These are phyloP conservation scores for Heliconius hortense DNA, from an alignment of 2,888 invertebrate genomes.

Conservation along the genomic window DNA sequence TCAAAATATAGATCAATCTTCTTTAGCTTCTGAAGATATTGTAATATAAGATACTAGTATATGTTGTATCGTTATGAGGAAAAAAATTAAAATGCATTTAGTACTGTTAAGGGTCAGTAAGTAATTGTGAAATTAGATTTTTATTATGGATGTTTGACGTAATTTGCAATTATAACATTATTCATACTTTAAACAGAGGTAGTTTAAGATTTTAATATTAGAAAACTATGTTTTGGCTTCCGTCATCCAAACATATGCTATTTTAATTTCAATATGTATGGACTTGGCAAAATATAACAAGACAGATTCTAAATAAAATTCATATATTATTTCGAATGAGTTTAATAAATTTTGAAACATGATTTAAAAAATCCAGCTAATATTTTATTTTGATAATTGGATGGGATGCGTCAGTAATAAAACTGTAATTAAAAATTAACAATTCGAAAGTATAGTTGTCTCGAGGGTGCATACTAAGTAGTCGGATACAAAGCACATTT, in stretches of 20 bases:
- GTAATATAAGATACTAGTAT: background rate
- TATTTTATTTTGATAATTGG: slow-evolving; percentile 76
- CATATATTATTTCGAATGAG: too few relatives aligned
- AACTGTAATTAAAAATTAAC: slow-evolving; percentile 82
- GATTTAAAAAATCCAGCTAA: slow-evolving; percentile 46
- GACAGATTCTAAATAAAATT: too few relatives aligned
- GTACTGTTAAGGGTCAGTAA: too few relatives aligned
- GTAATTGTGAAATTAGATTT: too few relatives aligned
- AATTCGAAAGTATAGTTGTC: slow-evolving; percentile 72
- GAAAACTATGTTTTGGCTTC: too few relatives aligned
- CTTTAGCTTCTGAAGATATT: background rate
- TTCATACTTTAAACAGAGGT: too few relatives aligned
- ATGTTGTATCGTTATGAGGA: background rate
- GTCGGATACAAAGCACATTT: slow-evolving; percentile 66
- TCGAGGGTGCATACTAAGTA: slow-evolving; percentile 79
- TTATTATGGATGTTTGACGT: background rate
- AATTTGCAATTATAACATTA: too few relatives aligned
- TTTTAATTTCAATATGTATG: too few relatives aligned
- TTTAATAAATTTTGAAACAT: background rate
- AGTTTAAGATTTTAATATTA: too few relatives aligned
- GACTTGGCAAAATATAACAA: too few relatives aligned
- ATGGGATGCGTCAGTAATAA: slow-evolving; percentile 77
- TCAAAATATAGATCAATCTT: slow-evolving; percentile 49
- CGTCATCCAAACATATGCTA: too few relatives aligned
- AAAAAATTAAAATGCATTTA: too few relatives aligned